A percentile compares a stretch with the other conserved stretches of the same genome.
These are phyloP conservation scores for Nyctibius bracteatus DNA, from an alignment of 2,113 vertebrate genomes.

Conservation along the genomic window DNA sequence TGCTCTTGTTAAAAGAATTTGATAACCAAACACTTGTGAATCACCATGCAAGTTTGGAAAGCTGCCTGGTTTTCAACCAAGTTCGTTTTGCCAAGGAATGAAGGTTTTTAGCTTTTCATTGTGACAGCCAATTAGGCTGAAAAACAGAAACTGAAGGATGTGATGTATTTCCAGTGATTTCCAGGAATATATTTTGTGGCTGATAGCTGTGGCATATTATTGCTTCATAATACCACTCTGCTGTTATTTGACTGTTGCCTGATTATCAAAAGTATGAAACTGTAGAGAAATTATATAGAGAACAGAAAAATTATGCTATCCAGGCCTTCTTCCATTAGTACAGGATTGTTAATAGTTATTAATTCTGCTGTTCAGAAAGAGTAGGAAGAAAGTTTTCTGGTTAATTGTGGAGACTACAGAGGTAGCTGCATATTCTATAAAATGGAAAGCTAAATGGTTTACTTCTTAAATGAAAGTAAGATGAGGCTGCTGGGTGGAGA, in stretches of 20 bases:
- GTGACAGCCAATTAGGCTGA: not conserved
- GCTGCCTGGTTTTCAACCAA: not conserved
- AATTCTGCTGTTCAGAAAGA: not conserved
- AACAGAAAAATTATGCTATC: not conserved
- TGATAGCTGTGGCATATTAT: not conserved
- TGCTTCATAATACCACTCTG: not conserved
- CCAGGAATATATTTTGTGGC: not conserved
- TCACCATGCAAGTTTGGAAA: not conserved
- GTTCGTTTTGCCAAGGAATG: not conserved
- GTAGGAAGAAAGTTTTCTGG: not conserved
- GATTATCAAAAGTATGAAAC: not conserved
- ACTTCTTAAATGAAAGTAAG: not conserved
- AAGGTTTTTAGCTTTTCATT: not conserved
- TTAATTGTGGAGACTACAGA: not conserved
- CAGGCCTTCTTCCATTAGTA: not conserved
- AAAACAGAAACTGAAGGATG: not conserved
- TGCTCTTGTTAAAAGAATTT: not conserved
- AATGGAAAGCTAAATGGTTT: not conserved
- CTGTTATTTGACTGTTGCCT: not conserved
- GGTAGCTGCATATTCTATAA: not conserved
- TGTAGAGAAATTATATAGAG: not conserved
- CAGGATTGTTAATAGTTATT: not conserved
- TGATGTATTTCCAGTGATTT: not conserved
- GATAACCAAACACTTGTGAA: not conserved
- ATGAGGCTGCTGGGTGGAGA: not conserved